These are phyloP conservation scores for Drosophila ercepeae DNA, from an alignment of 1,140 invertebrate genomes.

Conservation along the genomic window DNA sequence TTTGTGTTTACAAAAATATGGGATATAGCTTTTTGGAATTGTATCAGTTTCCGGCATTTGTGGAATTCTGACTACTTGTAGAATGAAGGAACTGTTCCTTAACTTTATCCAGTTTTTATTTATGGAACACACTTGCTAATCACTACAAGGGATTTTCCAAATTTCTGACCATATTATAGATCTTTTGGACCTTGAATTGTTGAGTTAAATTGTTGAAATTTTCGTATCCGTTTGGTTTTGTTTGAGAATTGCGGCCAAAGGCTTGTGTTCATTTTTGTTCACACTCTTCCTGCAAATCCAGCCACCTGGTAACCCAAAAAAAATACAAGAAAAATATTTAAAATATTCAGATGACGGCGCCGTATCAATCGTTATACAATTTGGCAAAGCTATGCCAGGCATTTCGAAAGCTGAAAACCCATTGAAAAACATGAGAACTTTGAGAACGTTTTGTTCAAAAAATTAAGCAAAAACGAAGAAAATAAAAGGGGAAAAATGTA, in stretches of 20 bases:
- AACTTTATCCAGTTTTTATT: no score
- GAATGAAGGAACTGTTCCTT: no score
- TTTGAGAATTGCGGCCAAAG: not conserved
- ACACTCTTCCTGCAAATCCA: constrained; percentile 18
- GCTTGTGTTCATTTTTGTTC: constrained; percentile 35
- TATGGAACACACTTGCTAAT: no score
- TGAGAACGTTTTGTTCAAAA: constrained; percentile 44
- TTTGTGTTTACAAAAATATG: no score
- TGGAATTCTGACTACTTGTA: no score
- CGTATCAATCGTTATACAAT: constrained; percentile 43
- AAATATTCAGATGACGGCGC: constrained; percentile 39
- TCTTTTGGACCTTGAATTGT: no score
- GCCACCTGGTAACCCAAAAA: constrained; percentile 27
- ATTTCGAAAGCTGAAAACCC: constrained; percentile 52
- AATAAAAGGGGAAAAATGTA: no score
- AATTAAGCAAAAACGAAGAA: constrained; percentile 11
- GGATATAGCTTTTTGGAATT: no score
- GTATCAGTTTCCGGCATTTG: no score
- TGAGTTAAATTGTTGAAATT: constrained; percentile 19
- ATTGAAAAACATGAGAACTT: constrained; percentile 55
- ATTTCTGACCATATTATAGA: no score
- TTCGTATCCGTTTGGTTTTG: constrained; percentile 17
- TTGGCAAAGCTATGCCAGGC: constrained; percentile 52
- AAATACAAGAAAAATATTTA: constrained; percentile 17
- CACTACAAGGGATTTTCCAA: no score